Conservation (phyloP, 2,888 invertebrate species). For the Platypus cylindrus region DNA sequence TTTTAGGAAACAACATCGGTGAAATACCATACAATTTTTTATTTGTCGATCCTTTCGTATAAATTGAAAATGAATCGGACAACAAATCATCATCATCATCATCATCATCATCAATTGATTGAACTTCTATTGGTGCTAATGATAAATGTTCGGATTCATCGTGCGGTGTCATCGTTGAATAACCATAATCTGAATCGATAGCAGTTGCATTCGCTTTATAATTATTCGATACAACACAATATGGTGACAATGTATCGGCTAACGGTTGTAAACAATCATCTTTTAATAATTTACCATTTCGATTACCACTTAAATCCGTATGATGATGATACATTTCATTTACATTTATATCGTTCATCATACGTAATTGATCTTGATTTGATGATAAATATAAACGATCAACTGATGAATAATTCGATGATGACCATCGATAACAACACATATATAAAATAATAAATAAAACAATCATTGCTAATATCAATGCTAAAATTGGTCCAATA, state of each 20-base stretch:
- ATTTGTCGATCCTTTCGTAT: conserved; percentile 37
- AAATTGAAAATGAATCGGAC: conserved; percentile 47
- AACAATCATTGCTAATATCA: conserved; percentile 68
- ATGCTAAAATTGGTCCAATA: conserved; percentile 80
- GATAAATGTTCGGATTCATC: conserved; percentile 78
- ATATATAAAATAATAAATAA: conserved; percentile 72
- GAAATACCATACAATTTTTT: conserved; percentile 21
- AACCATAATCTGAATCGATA: conserved; percentile 85
- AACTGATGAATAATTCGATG: conserved; percentile 39
- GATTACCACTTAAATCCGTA: conserved; percentile 39
- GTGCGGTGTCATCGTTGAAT: conserved; percentile 87
- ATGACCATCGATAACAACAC: conserved; percentile 74
- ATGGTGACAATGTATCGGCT: conserved; percentile 73
- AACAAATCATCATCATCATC: too few species aligned
- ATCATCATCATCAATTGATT: conserved; percentile 40
- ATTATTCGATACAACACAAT: conserved; percentile 63
- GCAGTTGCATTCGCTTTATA: conserved; percentile 65
- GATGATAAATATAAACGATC: conserved; percentile 42
- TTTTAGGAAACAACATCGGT: conserved; percentile 23
- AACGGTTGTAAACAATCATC: conserved; percentile 49
- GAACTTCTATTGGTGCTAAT: conserved; percentile 55
- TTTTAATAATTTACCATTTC: conserved; percentile 54
- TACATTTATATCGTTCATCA: conserved; percentile 61
- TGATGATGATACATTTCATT: conserved; percentile 54
- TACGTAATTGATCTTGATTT: conserved; percentile 46